Base-by-base conservation (phyloP, 2,888 invertebrate genomes). In the Adineta ricciae region DNA sequence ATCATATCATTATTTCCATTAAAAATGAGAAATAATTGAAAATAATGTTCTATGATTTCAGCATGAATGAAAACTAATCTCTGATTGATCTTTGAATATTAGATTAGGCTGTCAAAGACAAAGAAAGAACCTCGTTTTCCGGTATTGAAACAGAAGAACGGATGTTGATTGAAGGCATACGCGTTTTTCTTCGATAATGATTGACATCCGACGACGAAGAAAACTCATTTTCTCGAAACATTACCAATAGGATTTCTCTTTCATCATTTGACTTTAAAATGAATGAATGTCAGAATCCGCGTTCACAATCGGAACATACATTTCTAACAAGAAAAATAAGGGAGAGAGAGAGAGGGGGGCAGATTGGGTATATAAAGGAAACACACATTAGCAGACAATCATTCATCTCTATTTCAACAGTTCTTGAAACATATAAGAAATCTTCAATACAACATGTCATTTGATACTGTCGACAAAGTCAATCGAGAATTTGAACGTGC, bases 21-120 rank as follows among this genome's bases (percentile, higher is more conserved):
- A 19, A 64, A n/a, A 64, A 64, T 64, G 64, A 64, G 16, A 64
- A 64, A 64, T 32, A 32, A 64, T 64, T 64, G 64, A 64, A 64
- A 64, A 64, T 64, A 64, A 32, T 64, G 32, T 64, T 27, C 14
- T 64, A 64, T 32, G 27, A 32, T 32, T 64, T 64, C 16, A 64
- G 16, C 27, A 64, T 64, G 64, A 64, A 64, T 64, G 64, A 64
- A 64, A 64, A 32, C 64, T 64, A 64, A 64, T 64, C 64, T 64
- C 16, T 64, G 64, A 64, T 64, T 64, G 64, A 64, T 64, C 64
- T 64, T 64, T 64, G 64, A 64, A 64, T 64, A 64, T 64, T 64
- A 64, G 32, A 64, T 64, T 64, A 64, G 64, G 19, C 32, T 64
- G 64, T 64, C 64, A 64, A 64, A 64, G 64, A 64, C 32, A 52